A percentile compares a stretch with the other conserved stretches of the same genome.
These are phyloP conservation scores for Strigamia transsilvanica DNA, from an alignment of 2,888 invertebrate species.

Conservation along the genomic window DNA sequence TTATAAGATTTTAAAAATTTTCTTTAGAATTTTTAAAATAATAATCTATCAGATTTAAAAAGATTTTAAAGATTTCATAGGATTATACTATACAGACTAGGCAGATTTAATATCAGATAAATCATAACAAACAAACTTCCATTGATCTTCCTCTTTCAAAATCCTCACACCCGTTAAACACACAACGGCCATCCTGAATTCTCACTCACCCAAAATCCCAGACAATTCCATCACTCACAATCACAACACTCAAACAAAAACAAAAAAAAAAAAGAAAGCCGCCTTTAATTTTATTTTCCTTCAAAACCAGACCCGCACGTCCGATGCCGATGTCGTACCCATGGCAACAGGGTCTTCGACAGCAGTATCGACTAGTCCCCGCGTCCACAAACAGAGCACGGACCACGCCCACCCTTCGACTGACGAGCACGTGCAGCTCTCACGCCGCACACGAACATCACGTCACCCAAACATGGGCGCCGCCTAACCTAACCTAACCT, in stretches of 20 bases:
- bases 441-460: neutral
- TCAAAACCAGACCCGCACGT: too few relatives aligned
- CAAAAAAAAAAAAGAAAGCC: too few relatives aligned
- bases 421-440: conserved; percentile 2
- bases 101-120: too few relatives aligned
- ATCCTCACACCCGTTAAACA: neutral
- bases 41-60: too few relatives aligned
- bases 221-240: too few relatives aligned
- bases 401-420: neutral
- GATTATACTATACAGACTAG: too few relatives aligned
- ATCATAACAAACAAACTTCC: neutral
- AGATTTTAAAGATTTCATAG: too few relatives aligned
- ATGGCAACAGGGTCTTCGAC: neutral
- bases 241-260: too few relatives aligned
- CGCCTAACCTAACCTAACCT: neutral
- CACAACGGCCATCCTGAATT: neutral
- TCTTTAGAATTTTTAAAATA: too few relatives aligned
- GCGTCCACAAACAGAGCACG: conserved; percentile 35
- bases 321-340: neutral
- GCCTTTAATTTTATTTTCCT: too few relatives aligned
- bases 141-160: conserved; percentile 2
- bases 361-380: neutral
- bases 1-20: too few relatives aligned
- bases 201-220: neutral
- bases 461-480: neutral